Evolutionary conservation across 2,888 invertebrate species (phyloP).

Genomic region (Ectobius pallidus): DNA sequence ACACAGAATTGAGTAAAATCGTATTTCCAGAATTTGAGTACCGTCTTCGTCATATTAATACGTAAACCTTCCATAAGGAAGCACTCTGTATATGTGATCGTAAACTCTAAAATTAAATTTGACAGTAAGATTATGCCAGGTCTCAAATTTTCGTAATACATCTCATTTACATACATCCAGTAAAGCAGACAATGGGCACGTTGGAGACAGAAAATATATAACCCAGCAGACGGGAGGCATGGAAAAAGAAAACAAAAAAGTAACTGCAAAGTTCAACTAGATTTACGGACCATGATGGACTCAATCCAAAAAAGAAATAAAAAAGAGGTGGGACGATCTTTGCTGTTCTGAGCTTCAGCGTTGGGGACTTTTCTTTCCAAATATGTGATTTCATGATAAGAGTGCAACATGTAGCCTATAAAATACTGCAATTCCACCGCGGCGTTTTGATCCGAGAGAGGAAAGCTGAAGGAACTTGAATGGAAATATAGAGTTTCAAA

Average conservation of each 20-base stretch:
- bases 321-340: too few relatives aligned
- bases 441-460: too few relatives aligned
- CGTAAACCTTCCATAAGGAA: too few relatives aligned
- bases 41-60: too few relatives aligned
- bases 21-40: too few relatives aligned
- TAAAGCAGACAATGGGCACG: neutral
- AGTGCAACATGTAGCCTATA: neutral
- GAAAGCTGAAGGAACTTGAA: too few relatives aligned
- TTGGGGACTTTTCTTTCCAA: neutral
- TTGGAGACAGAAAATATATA: neutral
- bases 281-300: neutral
- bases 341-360: neutral
- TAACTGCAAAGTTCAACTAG: neutral
- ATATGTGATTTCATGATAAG: neutral
- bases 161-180: neutral
- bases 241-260: neutral
- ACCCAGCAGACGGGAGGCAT: neutral
- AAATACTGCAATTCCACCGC: neutral
- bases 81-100: too few relatives aligned
- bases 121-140: too few relatives aligned
- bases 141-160: too few relatives aligned
- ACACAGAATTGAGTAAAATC: too few relatives aligned
- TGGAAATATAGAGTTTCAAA: too few relatives aligned
- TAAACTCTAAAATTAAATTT: too few relatives aligned
- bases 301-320: neutral